These are phyloP conservation scores for Lapara coniferarum DNA, from an alignment of 2,888 invertebrate genomes.

Conservation along the genomic window DNA sequence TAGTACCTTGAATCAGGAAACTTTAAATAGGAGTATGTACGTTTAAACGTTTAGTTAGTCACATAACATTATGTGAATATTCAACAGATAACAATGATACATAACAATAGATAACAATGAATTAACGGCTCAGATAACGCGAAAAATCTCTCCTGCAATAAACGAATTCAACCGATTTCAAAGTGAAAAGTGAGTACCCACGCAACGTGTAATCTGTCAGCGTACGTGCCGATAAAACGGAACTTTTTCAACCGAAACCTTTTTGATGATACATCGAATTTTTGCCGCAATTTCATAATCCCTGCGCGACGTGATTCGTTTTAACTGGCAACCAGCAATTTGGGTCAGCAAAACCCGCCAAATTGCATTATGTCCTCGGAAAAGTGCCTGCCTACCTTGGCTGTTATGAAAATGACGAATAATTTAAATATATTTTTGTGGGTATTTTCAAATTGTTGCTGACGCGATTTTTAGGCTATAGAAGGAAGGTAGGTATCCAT, in stretches of 20 bases:
- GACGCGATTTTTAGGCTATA: neutral
- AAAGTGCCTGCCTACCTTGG: constrained; percentile 44
- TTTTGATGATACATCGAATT: constrained; percentile 62
- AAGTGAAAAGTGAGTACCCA: constrained; percentile 15
- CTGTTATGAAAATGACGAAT: constrained; percentile 47
- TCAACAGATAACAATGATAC: neutral
- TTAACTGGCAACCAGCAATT: constrained; percentile 70
- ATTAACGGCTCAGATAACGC: neutral
- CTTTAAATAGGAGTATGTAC: no score
- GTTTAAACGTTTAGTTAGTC: neutral
- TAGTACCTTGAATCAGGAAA: no score
- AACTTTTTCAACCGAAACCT: constrained; percentile 48
- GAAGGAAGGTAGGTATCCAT: neutral
- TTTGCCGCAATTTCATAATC: constrained; percentile 71
- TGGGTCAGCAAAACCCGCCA: constrained; percentile 55
- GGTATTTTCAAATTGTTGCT: constrained; percentile 32
- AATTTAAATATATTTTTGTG: constrained; percentile 60
- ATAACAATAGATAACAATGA: neutral
- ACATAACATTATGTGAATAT: neutral
- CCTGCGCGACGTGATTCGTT: constrained; percentile 67
- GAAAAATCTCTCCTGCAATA: neutral
- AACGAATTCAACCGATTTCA: neutral
- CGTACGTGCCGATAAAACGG: constrained; percentile 44
- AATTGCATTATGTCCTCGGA: constrained; percentile 62
- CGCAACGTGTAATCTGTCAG: constrained; percentile 15